phyloP scores from a whole-genome alignment of 2,888 invertebrate genomes.

The Axea sp. region DNA sequence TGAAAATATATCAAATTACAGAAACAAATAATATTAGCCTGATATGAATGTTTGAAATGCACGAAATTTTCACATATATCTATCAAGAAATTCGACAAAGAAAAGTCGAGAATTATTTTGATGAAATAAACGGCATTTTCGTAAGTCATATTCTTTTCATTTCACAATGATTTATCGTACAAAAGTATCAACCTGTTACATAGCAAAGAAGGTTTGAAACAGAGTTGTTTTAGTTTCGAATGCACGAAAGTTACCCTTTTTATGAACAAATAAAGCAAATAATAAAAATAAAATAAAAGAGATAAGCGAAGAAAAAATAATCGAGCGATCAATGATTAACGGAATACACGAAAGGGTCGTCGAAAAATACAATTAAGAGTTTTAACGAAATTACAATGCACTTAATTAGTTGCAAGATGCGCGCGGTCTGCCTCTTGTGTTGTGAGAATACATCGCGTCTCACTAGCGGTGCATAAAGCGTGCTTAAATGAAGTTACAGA shows the following conservation, averaged over 20 bases:
- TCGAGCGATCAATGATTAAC: constrained; percentile 9
- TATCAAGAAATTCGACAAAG: too few relatives aligned
- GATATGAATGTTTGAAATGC: too few relatives aligned
- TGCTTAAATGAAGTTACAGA: constrained; percentile 57
- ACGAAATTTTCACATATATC: too few relatives aligned
- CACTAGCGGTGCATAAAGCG: constrained; percentile 55
- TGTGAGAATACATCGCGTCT: constrained; percentile 39
- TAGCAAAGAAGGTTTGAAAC: constrained; percentile 5
- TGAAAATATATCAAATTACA: too few relatives aligned
- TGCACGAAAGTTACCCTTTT: too few relatives aligned
- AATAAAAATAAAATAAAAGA: too few relatives aligned
- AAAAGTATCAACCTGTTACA: constrained; percentile 26
- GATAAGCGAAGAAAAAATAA: too few relatives aligned
- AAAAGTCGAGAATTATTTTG: too few relatives aligned
- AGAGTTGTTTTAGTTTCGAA: not conserved
- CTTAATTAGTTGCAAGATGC: constrained; percentile 72
- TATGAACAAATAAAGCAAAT: too few relatives aligned
- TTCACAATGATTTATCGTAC: constrained; percentile 20
- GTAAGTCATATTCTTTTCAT: constrained; percentile 9
- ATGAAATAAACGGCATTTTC: constrained; percentile 15
- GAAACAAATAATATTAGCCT: too few relatives aligned
- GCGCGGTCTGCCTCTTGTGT: constrained; percentile 5
- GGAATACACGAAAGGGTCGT: constrained; percentile 20
- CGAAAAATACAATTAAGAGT: constrained; percentile 74
- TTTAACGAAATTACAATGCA: constrained; percentile 73